A percentile compares a stretch with the other conserved stretches of the same genome.
Conservation (phyloP, 1,140 invertebrate genomes). For the Venturia canescens region DNA sequence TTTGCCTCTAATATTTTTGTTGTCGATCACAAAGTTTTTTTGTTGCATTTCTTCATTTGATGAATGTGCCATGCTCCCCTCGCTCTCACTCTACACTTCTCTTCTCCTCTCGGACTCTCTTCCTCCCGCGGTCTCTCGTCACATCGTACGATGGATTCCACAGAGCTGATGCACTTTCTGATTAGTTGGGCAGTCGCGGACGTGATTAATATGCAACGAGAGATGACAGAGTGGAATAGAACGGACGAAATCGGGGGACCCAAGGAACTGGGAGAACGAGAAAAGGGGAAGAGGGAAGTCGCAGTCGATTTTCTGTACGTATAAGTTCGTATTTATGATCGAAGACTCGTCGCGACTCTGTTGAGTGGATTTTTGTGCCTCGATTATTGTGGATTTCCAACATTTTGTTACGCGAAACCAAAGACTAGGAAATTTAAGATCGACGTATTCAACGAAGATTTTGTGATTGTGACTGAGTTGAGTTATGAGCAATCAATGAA, state of each 20-base stretch:
- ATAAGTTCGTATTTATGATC: neutral
- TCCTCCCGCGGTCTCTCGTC: no score
- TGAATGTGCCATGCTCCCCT: neutral
- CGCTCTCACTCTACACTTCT: no score
- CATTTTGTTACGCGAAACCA: no score
- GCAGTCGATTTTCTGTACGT: neutral
- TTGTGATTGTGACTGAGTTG: no score
- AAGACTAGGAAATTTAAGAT: no score
- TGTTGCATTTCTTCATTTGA: slow-evolving; percentile 18
- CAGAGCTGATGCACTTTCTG: slow-evolving; percentile 37
- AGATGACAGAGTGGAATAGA: slow-evolving; percentile 51
- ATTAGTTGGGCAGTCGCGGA: slow-evolving; percentile 45
- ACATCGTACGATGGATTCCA: neutral
- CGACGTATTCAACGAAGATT: no score
- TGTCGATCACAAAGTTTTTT: neutral
- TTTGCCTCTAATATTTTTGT: neutral
- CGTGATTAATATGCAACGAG: slow-evolving; percentile 69
- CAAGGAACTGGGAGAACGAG: neutral
- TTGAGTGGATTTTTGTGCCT: no score
- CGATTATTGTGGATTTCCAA: no score
- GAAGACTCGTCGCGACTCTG: neutral
- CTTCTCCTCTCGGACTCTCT: no score
- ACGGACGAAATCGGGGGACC: neutral
- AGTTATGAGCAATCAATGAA: no score
- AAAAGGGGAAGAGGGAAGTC: slow-evolving; percentile 3